Evolutionary conservation across 2,113 vertebrate species (phyloP), one percentile per base, ranked within the genome.

Genomic region (Drymodes brunneopygia): DNA sequence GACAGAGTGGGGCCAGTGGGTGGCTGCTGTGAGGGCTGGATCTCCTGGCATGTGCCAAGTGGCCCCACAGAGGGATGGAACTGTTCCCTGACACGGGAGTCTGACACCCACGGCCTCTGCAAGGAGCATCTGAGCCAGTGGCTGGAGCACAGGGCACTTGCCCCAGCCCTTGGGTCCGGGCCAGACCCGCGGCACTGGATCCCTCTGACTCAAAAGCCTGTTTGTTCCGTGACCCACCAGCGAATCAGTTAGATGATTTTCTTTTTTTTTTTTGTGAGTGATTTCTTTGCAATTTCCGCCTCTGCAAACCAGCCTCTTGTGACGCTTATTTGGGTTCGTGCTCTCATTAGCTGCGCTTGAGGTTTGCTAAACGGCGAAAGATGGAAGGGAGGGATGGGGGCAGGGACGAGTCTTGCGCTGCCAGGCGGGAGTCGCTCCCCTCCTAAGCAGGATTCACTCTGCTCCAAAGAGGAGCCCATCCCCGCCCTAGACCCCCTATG

Each of bases 261-360:
- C 56, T 69, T 44, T 75, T 72, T 94, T 81, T 81, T 86, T 92
- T 66, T 86, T 73, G 85, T 95, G 95, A 96, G 93, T 89, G 94
- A 92, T 90, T 92, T 93, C 92, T 96, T 87, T 95, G 96, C 96
- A 91, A 97, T 97, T 97, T 97, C 95, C 92, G 94, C 92, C 96
- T 70, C 89, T 83, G 93, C 78, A 80, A 90, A 92, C 81, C 93
- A 91, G 95, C 96, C 88, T 82, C 95, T 95, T 93, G 90, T 97
- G 96, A 97, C 87, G 93, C 81, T 91, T 88, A 72, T 93, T 92
- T 86, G 93, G 91, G 75, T 95, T 94, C 72, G 51, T 60, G 85
- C 86, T 96, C 91, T 91, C 79, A 40, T 91, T 85, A 80, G 90
- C 92, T 92, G 84, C 9, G 22, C 66, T 40, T 85, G 94, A 94